Evolutionary conservation across 2,888 invertebrate species (phyloP), one percentile per base, ranked within the genome.

Genomic region (Catocala nupta): DNA sequence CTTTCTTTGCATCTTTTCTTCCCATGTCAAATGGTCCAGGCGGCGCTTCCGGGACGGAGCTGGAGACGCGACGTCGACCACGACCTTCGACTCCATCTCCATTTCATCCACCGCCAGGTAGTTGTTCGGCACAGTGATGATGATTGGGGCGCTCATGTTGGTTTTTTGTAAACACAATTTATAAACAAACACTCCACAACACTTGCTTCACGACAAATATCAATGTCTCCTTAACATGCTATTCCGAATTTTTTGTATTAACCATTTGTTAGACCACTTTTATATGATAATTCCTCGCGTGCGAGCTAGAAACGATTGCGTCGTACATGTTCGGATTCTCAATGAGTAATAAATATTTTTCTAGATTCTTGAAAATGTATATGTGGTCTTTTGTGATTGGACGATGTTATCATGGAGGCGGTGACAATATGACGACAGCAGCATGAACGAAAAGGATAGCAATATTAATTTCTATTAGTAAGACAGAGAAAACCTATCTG

Each of bases 1-100:
- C 98, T 98, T 98, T 85, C 98, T 95, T 89, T 97, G 97, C 80
- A 98, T 94, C 86, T 98, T 98, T 87, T 98, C 97, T 83, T 98
- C 98, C 96, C 97, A 97, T 64, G 97, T 95, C 49, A 98, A 90
- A 86, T 98, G 98, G 86, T 98, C 98, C 80, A 98, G 92, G 58
- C 97, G 95, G 61, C 98, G 95, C 86, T 98, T 98, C 80, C 94
- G 85, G 65, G 94, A 91, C 51, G 90, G 86, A 57, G 87, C 75
- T 59, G 87, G 83, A 42, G 90, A 82, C 55, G 84, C 78, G 68
- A 87, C 82, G 73, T 90, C 90, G 70, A 90, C 81, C 54, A 87
- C 77, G 64, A 88, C 87, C 71, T 89, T 82, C 47, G 89, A 81
- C 52, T 92, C 89, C 80, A 90, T 85, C 42, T 76, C 78, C 60